These are phyloP conservation scores for Scaptomyza pallida DNA, from an alignment of 1,140 invertebrate genomes.

Conservation along the genomic window DNA sequence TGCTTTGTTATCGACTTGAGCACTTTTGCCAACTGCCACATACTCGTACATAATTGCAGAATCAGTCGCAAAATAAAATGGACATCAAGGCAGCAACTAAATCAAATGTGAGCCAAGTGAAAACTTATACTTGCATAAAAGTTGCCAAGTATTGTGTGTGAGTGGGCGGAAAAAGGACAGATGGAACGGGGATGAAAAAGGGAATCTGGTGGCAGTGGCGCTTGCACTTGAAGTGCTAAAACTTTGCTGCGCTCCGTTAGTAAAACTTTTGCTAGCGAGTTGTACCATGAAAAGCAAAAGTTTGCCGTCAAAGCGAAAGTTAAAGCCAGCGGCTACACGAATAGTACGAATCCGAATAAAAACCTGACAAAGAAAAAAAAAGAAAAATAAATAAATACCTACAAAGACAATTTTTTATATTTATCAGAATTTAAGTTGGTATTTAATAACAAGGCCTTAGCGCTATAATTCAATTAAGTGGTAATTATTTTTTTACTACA, in stretches of 20 bases:
- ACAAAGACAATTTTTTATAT: slow-evolving; percentile 30
- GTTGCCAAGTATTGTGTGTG: slow-evolving; percentile 45
- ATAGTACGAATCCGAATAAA: slow-evolving; percentile 28
- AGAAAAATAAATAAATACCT: no score
- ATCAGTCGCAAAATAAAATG: slow-evolving; percentile 75
- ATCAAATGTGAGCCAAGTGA: slow-evolving; percentile 67
- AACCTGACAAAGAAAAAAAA: slow-evolving; percentile 16
- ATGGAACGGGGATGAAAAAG: not conserved
- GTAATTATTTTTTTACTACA: not conserved
- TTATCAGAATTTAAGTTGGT: slow-evolving; percentile 41
- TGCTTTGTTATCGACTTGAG: slow-evolving; percentile 1
- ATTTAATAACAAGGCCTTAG: not conserved
- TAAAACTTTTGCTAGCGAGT: slow-evolving; percentile 60
- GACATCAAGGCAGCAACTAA: slow-evolving; percentile 75
- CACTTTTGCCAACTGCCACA: slow-evolving; percentile 48
- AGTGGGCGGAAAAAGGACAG: not conserved
- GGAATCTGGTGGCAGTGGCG: slow-evolving; percentile 3
- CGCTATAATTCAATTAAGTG: not conserved
- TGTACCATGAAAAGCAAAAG: slow-evolving; percentile 76
- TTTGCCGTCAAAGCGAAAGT: slow-evolving; percentile 77
- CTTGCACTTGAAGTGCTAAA: slow-evolving; percentile 80
- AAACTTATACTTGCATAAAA: slow-evolving; percentile 62
- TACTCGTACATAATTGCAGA: slow-evolving; percentile 69
- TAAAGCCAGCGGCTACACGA: slow-evolving; percentile 48
- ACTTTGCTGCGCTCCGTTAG: slow-evolving; percentile 70